Evolutionary conservation across 1,140 invertebrate genomes (phyloP).

Genomic region (Apis cerana): DNA sequence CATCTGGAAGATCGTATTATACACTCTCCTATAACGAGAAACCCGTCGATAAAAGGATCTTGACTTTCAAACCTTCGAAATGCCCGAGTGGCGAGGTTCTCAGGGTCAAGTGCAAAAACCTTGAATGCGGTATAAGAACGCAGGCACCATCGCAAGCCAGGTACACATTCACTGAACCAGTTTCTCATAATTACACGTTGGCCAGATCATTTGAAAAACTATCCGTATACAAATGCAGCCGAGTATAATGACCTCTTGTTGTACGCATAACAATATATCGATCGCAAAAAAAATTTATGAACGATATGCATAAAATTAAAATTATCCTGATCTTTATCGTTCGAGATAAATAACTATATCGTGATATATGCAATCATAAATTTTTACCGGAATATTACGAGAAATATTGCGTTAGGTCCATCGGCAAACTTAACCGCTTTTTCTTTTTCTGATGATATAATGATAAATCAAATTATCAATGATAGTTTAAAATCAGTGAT

Average conservation of each 20-base stretch:
- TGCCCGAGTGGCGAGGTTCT: constrained; percentile 85
- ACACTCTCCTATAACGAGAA: constrained; percentile 77
- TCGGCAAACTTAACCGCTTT: too few relatives aligned
- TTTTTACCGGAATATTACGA: not conserved
- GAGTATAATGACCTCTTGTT: constrained; percentile 5
- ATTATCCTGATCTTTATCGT: not conserved
- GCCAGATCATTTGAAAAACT: constrained; percentile 40
- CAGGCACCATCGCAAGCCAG: constrained; percentile 85
- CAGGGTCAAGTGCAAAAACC: constrained; percentile 85
- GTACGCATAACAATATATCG: not conserved
- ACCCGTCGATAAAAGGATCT: constrained; percentile 80
- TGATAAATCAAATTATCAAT: too few relatives aligned
- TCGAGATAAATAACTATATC: not conserved
- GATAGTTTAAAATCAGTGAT: not conserved
- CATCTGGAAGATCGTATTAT: constrained; percentile 78
- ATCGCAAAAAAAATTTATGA: not conserved
- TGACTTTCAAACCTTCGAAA: constrained; percentile 85
- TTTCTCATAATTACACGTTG: constrained; percentile 51
- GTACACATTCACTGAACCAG: constrained; percentile 79
- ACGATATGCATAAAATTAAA: constrained; percentile 8
- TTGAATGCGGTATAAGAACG: constrained; percentile 88
- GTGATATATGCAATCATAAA: not conserved
- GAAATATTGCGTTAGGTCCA: not conserved
- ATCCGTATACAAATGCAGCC: constrained; percentile 28
- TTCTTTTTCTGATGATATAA: not conserved